Evolutionary conservation across 2,113 vertebrate species (phyloP).

Genomic region (Gobius niger): DNA sequence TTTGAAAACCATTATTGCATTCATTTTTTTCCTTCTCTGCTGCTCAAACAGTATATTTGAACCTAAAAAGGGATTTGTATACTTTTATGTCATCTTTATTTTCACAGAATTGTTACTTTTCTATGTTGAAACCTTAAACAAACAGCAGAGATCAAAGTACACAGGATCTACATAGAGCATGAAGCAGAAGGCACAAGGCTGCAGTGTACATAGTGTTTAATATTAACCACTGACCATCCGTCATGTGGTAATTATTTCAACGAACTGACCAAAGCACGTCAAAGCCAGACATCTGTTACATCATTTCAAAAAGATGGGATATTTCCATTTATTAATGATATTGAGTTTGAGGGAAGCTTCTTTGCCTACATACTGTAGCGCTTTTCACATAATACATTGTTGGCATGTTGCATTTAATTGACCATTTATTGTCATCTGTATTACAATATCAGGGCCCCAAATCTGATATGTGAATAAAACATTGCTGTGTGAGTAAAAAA

Average conservation of each 20-base stretch:
- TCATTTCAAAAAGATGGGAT: not conserved
- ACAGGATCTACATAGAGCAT: constrained; percentile 5
- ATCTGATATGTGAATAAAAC: too few species aligned
- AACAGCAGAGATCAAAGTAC: constrained; percentile 51
- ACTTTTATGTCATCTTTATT: not conserved
- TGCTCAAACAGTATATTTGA: not conserved
- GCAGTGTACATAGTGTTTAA: constrained; percentile 48
- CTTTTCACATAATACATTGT: too few species aligned
- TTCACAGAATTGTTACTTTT: not conserved
- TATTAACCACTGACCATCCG: constrained; percentile 21
- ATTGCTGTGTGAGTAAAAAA: too few species aligned
- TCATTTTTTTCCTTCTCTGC: too few species aligned
- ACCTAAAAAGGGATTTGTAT: not conserved
- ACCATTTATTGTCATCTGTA: too few species aligned
- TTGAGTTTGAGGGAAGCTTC: too few species aligned
- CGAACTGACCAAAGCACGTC: not conserved
- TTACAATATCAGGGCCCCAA: too few species aligned
- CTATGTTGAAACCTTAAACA: not conserved
- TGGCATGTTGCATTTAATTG: too few species aligned
- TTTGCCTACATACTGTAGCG: too few species aligned
- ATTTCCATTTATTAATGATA: too few species aligned
- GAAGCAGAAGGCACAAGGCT: constrained; percentile 10
- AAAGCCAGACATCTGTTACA: not conserved
- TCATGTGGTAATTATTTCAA: not conserved
- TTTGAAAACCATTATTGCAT: too few species aligned